Base-by-base conservation (phyloP, 2,797 vertebrate species). In the Pampus argenteus region DNA sequence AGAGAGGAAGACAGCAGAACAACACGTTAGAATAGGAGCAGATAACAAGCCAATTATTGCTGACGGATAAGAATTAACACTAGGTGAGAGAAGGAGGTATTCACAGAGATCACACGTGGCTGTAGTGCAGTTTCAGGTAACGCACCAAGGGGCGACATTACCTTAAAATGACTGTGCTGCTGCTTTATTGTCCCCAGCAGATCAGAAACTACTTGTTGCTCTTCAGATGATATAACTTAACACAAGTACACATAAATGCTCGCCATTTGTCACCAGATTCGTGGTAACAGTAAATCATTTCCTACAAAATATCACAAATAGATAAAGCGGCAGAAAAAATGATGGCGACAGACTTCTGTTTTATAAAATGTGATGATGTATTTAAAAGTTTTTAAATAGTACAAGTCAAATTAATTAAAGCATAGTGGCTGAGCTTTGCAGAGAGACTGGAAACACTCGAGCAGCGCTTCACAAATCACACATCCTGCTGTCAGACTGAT, bases 1-100 rank as follows among this genome's bases (percentile, higher is more conserved):
- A 76, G 59, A 20, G 13, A 51, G 67, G 77, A 66, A 49, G 36
- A 78, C 48, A 64, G 72, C 1, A 68, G 59, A 81, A 52, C 54
- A 51, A 45, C 18, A 9, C 25, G 82, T 79, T 72, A 71, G 25
- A 85, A 76, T 8, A 65, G 18, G 63, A 67, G 58, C 2, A 70
- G 74, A 87, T 80, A 83, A 82, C 69, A 78, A 74, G 81, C 59
- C 77, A 81, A 78, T 86, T 89, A 91, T 71, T 88, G 65, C 23
- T 79, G 74, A 88, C 8, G 36, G 84, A 68, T 18, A 6, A 66
- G 57, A 85, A 81, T 71, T 51, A 54, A 56, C 13, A 44, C 44
- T 9, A 54, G 17, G 6, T 5, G 55, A 67, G 64, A 60, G 57
- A 64, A 54, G 26, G 28, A 68, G 38, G 36, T 20, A 63, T 49